Base-by-base conservation (phyloP, 2,888 invertebrate species). In the Sipunculus nudus region DNA sequence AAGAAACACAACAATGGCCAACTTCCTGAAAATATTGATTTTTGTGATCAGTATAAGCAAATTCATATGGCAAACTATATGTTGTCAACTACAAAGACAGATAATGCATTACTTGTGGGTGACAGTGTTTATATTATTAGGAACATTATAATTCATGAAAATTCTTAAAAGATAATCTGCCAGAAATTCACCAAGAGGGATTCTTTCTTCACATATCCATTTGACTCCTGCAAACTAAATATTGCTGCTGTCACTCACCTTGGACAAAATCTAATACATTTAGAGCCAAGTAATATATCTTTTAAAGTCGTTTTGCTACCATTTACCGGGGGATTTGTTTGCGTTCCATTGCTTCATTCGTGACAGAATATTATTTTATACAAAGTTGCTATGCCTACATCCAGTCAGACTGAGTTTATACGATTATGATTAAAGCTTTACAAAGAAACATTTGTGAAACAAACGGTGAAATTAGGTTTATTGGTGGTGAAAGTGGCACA, bases 1-100 rank as follows among this genome's bases (percentile, higher is more conserved):
- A 32, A 13, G n/a, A 16, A 49, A 32, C n/a, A n/a, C 50, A 49
- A 49, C 35, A 10, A 23, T 10, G 50, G 50, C 10, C 50, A 31
- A 8, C 10, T 49, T 19, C 50, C 50, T 10, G 50, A 29, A 19
- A 23, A 35, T 35, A 32, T 5, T 32, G 8, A 29, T 13, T 31
- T 5, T 25, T 47, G 47, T 21, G 19, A 16, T 19, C 50, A 49
- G 25, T 49, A 32, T 35, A 8, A n/a, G 10, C 13, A 32, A 13
- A 10, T 49, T 8, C 35, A 35, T 35, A 13, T 21, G 8, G 5
- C 13, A 19, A 21, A 32, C 10, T 49, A 32, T 23, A 49, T 25
- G 8, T 8, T 49, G 5, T 32, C 50, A n/a, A 32, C 19, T 10
- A 49, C 8, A 10, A 32, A 6, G 5, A 31, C 50, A 32, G 50